Evolutionary conservation across 2,888 invertebrate species (phyloP).

Genomic region (Nomada ruficornis): DNA sequence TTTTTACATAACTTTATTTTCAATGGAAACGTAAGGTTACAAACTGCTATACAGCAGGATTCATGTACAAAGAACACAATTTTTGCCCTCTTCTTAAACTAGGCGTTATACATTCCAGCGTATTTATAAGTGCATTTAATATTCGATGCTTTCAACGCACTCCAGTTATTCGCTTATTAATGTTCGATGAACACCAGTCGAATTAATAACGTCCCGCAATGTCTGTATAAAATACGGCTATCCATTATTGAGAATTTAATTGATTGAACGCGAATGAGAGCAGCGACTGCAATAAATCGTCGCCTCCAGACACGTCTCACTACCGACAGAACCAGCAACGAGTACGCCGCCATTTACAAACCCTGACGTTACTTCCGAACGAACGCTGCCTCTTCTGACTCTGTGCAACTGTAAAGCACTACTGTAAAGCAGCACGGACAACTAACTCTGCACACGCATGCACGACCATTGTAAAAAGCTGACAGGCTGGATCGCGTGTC

Average conservation of each 20-base stretch:
- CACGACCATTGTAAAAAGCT: slow-evolving; percentile 20
- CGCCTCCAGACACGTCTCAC: too few relatives aligned
- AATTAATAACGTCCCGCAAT: slow-evolving; percentile 10
- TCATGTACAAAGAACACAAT: too few relatives aligned
- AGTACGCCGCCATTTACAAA: too few relatives aligned
- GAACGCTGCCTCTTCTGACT: neutral
- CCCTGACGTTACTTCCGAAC: too few relatives aligned
- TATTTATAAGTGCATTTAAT: too few relatives aligned
- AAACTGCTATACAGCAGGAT: too few relatives aligned
- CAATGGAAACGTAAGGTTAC: too few relatives aligned
- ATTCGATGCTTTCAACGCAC: neutral
- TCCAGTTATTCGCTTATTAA: slow-evolving; percentile 1
- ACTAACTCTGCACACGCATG: neutral
- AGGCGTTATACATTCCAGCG: too few relatives aligned
- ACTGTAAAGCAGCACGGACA: neutral
- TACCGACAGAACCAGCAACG: too few relatives aligned
- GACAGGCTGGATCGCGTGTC: slow-evolving; percentile 56
- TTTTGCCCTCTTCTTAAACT: too few relatives aligned
- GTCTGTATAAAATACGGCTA: too few relatives aligned
- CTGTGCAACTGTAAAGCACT: neutral
- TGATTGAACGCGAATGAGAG: neutral
- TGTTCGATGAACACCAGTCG: neutral
- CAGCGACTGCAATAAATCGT: too few relatives aligned
- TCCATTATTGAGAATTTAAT: neutral
- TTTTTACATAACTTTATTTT: neutral